phyloP scores from a whole-genome alignment of 2,113 vertebrate species.

The Mungos mungo region DNA sequence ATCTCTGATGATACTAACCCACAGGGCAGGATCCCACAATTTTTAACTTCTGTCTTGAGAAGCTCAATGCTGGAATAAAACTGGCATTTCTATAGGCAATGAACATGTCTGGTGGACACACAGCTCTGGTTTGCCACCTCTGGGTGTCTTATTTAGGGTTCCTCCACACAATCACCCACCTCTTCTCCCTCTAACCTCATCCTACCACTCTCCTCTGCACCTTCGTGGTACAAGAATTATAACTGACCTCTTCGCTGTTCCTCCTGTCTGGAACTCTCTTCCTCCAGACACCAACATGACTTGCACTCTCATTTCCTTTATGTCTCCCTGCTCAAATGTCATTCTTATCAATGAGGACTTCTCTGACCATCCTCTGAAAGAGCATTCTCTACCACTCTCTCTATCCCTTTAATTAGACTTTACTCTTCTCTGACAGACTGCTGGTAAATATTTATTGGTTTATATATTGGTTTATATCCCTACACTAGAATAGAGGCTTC shows the following conservation, averaged over 20 bases:
- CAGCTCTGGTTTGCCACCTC: neutral
- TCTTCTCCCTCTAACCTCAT: neutral
- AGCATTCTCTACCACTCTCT: neutral
- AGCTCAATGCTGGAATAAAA: neutral
- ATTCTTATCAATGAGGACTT: neutral
- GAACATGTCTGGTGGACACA: neutral
- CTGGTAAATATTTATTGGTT: neutral
- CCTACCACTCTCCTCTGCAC: neutral
- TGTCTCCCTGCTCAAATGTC: neutral
- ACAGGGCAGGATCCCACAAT: neutral
- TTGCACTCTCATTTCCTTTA: neutral
- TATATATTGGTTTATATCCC: neutral
- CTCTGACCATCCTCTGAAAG: neutral
- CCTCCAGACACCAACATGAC: neutral
- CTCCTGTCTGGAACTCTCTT: neutral
- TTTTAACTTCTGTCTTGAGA: neutral
- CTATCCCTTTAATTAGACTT: neutral
- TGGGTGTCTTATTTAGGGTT: neutral
- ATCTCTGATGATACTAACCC: neutral
- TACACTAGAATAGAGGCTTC: slow-evolving; percentile 9
- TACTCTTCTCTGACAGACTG: neutral
- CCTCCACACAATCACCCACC: neutral
- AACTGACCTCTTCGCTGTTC: neutral
- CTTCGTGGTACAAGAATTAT: neutral
- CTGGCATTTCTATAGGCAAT: neutral